Base-by-base conservation (phyloP, 2,888 invertebrate genomes). In the Prosopocoilus inquinatus region DNA sequence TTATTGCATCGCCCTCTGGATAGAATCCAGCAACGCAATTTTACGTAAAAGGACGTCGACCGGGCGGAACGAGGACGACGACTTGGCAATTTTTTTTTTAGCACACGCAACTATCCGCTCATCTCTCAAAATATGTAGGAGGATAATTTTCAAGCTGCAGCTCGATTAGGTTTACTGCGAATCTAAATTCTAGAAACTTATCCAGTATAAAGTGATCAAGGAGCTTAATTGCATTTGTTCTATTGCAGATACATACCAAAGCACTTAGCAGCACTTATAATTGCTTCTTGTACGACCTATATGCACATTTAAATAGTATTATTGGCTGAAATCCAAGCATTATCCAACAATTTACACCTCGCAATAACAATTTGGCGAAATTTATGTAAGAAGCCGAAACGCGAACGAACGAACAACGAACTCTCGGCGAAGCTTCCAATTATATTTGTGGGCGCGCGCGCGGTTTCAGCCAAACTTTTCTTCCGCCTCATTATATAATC, bases 141-240 rank as follows among this genome's bases (percentile, higher is more conserved):
- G 20, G 5, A 28, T 28, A 28, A 28, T 28, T 28, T 3, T 5
- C 20, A 28, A 5, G 4, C 20, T 20, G 7, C 4, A 28, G 5
- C 20, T 28, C 20, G 20, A 28, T 28, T 28, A 5, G 41, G 13
- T 15, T 53, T 47, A 53, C 41, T 34, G 35, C 28, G 13, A 53
- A 39, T 53, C 47, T 47, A 39, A 53, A 53, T 53, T 47, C 53
- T 38, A 32, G 33, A 38, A 47, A 41, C 41, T 38, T 53, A 47
- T 46, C 47, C 47, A 33, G 13, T 33, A 41, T 32, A 47, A 53
- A 59, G 57, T 61, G 53, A 61, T 59, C 57, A 53, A 53, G 52
- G 55, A 52, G 57, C 47, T 53, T 59, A 61, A 61, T 61, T 61
- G 47, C 59, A 55, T 49, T 55, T 57, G 57, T 59, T 61, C 49